phyloP scores from a whole-genome alignment of 2,797 vertebrate species.

The Oophaga sylvatica region DNA sequence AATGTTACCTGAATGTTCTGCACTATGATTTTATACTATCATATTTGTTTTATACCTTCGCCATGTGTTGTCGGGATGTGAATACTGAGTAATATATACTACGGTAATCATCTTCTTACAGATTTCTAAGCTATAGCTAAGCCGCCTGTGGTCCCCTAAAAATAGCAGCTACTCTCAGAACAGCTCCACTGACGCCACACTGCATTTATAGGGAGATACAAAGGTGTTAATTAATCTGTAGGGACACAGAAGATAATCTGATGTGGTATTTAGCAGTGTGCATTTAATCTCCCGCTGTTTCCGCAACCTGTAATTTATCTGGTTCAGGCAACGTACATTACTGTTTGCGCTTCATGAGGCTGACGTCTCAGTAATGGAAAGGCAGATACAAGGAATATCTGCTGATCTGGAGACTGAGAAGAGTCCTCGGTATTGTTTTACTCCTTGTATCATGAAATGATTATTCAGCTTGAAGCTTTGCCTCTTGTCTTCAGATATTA shows the following conservation, averaged over 20 bases:
- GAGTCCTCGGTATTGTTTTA: not conserved
- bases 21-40: no score
- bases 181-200: not conserved
- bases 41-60: no score
- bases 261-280: constrained; percentile 6
- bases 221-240: constrained; percentile 28
- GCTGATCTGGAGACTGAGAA: not conserved
- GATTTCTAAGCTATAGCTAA: not conserved
- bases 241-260: constrained; percentile 19
- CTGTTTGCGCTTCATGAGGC: not conserved
- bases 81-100: not conserved
- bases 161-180: not conserved
- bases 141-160: not conserved
- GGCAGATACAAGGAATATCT: not conserved
- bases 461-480: not conserved
- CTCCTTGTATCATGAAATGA: not conserved
- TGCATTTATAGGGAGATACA: constrained; percentile 15
- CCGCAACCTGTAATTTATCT: constrained; percentile 14
- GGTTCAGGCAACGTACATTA: not conserved
- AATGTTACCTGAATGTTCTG: no score
- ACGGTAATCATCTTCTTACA: not conserved
- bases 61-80: not conserved
- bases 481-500: not conserved
- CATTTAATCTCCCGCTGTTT: constrained; percentile 37
- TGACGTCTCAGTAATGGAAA: not conserved